Base-by-base conservation (phyloP, 2,888 invertebrate genomes). In the Brenthis hecate region DNA sequence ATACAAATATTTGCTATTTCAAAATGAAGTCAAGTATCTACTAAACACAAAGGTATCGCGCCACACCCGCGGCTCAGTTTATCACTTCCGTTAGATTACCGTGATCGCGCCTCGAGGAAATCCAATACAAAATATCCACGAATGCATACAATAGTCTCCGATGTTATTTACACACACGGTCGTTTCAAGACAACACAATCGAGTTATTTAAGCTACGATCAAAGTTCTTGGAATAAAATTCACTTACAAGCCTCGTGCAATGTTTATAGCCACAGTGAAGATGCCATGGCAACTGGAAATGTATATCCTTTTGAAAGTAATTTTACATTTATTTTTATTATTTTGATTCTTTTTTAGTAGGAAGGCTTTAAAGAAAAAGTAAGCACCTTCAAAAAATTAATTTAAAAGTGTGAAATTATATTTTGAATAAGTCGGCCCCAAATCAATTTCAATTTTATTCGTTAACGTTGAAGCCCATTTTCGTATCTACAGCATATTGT, bases 1-100 rank as follows among this genome's bases (percentile, higher is more conserved):
- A 19, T 43, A 16, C 16, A 23, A 13, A 11, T 13, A 8, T 36
- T 36, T 36, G 16, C 14, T 54, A 13, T 13, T 23, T 13, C 13
- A 28, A 54, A 23, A 54, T 8, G 28, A 54, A 13, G 28, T 54
- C 23, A 8, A 54, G 28, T 13, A 23, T 54, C 19, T 28, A 28
- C 54, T 19, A 68, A 68, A 65, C 53, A 68, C 55, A 62, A 68
- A 68, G 65, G 61, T 55, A 48, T 63, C 23, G 60, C 56, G 16
- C 50, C 36, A 55, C 65, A 69, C 65, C 65, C 61, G 71, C 70
- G 73, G 75, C 75, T 72, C 68, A 74, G 76, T 81, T 80, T 83
- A 85, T 83, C 80, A 79, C 81, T 84, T 85, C 85, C 85, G 79
- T 79, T 76, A 78, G 81, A 83, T 85, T 82, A 79, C 79, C 76